Evolutionary conservation across 2,888 invertebrate genomes (phyloP), one percentile per base, ranked within the genome.

Genomic region (Pandemis heparana): DNA sequence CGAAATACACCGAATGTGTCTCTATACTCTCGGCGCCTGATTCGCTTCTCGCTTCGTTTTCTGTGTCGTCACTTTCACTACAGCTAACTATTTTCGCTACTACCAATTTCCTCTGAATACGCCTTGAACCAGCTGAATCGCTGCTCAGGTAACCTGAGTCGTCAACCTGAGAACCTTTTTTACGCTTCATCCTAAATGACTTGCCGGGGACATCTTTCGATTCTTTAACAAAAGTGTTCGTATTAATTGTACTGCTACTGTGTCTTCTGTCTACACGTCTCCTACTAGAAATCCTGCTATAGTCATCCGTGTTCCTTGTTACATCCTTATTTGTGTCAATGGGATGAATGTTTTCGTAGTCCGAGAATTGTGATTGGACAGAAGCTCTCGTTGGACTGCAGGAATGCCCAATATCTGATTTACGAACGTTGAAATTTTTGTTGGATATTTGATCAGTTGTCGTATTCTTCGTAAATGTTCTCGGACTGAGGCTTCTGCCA

Each of bases 111-210:
- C 90, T 92, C 79, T 85, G 88, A 78, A 92, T 80, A 79, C 88
- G 89, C 75, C 92, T 91, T 0, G 95, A 95, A 80, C 96, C 95
- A 51, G 95, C 95, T 1, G 97, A 97, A 82, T 98, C 98, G 46
- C 97, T 97, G 85, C 98, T 98, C 74, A 98, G 95, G 83, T 98
- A 98, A 0, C 98, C 98, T 0, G 97, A 97, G 86, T 98, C 98
- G 84, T 97, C 95, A 65, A 96, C 95, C 79, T 85, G 89, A 1
- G 81, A 77, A 46, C 94, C 88, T 81, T 94, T 91, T 79, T 91
- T 90, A 77, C 91, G 83, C 69, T 89, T 86, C 77, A 86, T 87
- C 71, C 86, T 83, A 72, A 84, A 77, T 63, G 89, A 91, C 71
- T 82, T 82, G 73, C 82, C 77, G 38, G 79, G 79, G 6, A 90